Evolutionary conservation across 1,140 invertebrate species (phyloP), one percentile per base, ranked within the genome.

Genomic region (Heliothis subflexa): DNA sequence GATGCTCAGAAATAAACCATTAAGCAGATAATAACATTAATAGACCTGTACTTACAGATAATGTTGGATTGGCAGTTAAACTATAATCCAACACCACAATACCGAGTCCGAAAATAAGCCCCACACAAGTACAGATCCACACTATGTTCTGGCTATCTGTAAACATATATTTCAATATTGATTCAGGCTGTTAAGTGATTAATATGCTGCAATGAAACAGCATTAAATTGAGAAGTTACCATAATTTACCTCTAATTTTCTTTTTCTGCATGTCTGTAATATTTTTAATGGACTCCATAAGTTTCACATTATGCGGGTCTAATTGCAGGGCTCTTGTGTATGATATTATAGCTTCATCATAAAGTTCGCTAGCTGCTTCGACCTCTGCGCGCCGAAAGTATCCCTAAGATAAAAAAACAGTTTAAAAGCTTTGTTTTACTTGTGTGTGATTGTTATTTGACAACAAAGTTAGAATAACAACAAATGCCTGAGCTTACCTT

Each of bases 351-450:
- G 97, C 97, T 89, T 97, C 96, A 81, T 94, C 93, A 89, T 96
- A 97, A 73, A 96, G 95, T 62, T 95, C 96, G 82, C 96, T 96
- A 16, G 96, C 96, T 85, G 95, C 96, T 92, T 97, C 96, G 12
- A 98, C 96, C 94, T 98, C 97, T 54, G 96, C 97, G 90, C 97
- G 96, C 71, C 97, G 95, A 93, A 97, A 98, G 92, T 97, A 97
- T 16, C 97, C 97, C 97, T 97, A 86, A 57, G 94, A 95, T 66
- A 28, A 25, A 59, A 28, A 28, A 12, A 28, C 2, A 55, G 33
- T 40, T 40, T 9, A 55, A 21, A 54, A 54, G 0, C 10, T 16
- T 16, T 7, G 2, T 54, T 54, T 16, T 54, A 5, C n/a, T 16
- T 55, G 2, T 12, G 12, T 21, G 16, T 11, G 18, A 13, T 40